Evolutionary conservation across 2,888 invertebrate species (phyloP), one percentile per base, ranked within the genome.

Genomic region (Lathronympha strigana): DNA sequence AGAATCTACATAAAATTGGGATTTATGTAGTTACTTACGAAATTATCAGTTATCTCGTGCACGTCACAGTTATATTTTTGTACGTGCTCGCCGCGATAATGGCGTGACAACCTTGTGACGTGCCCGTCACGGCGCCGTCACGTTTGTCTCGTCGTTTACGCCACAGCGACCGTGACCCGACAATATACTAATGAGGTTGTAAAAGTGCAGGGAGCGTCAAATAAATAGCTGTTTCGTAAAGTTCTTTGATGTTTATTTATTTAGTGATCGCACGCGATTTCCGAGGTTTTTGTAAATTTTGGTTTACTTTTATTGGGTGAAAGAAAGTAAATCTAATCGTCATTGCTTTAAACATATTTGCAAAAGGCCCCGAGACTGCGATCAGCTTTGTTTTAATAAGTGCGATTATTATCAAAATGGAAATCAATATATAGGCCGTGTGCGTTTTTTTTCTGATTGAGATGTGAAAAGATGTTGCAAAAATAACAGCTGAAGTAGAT

Each of bases 131-230:
- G 73, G 69, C 73, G 76, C 69, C 77, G 81, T 76, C 80, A 72
- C 66, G 67, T 74, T 72, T 47, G 21, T 47, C n/a, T 47, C 47
- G 66, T 68, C 70, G 76, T 67, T 73, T 81, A 84, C 80, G 82
- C 78, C 61, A 80, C 58, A 15, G 33, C 64, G 74, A 71, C 83
- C 85, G 72, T 85, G 83, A 79, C 81, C 79, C 67, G 33, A 28
- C 31, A 23, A 70, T 54, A 49, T 61, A 43, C 33, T 49, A 61
- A 61, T 64, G 38, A 64, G 61, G 66, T 61, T 43, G 40, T 58
- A 53, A 67, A 58, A 61, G 38, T 57, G 63, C 43, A 66, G 38
- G 55, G 36, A 55, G 64, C 19, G 58, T 11, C 21, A 25, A 40
- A 25, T 40, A 55, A 45, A 31, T 40, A 25, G 19, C 31, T 31